Evolutionary conservation across 2,113 vertebrate genomes (phyloP), one percentile per base, ranked within the genome.

Genomic region (Rhodinocichla rosea): DNA sequence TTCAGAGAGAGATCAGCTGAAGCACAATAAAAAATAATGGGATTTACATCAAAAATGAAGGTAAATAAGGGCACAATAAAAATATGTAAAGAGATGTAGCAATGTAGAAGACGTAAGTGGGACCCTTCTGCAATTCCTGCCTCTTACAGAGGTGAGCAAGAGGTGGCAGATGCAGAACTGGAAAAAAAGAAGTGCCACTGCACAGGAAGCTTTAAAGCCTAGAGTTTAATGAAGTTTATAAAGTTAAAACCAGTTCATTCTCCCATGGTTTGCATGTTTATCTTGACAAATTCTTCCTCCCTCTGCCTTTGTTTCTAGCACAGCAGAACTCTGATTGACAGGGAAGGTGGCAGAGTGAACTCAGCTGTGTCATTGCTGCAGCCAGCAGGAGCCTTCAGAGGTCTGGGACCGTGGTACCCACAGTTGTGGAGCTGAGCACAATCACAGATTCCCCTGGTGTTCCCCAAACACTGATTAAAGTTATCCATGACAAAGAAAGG

Each of bases 381-480:
- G 94, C 53, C 84, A 93, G 78, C 1, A 0, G 68, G 75, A 76
- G 10, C 77, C 53, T 39, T 26, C 0, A 0, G 84, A 55, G 92
- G 9, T 37, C 24, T 69, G 81, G 53, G 70, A 26, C 49, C 1
- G 0, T 6, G 42, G 67, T 35, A 39, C 40, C 45, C 53, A 13
- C 35, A 68, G 62, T 4, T 4, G 9, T 0, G 19, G 70, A 74
- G 68, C 71, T 74, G 37, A 74, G 55, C 45, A 35, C 2, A 8
- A 67, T 79, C 33, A 24, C 16, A 37, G 30, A 39, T 37, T 53
- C 40, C 73, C 56, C 40, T 2, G 7, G 57, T 18, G 78, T 5
- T 80, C 88, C 87, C 76, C 42, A 88, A 96, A 92, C 90, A 77
- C 82, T 30, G 59, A 88, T 95, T 92, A 94, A 94, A 90, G 75